Percentiles rank a stretch among this genome's conserved stretches.
Conservation (phyloP, 2,113 vertebrate genomes). For the Heteronetta atricapilla region DNA sequence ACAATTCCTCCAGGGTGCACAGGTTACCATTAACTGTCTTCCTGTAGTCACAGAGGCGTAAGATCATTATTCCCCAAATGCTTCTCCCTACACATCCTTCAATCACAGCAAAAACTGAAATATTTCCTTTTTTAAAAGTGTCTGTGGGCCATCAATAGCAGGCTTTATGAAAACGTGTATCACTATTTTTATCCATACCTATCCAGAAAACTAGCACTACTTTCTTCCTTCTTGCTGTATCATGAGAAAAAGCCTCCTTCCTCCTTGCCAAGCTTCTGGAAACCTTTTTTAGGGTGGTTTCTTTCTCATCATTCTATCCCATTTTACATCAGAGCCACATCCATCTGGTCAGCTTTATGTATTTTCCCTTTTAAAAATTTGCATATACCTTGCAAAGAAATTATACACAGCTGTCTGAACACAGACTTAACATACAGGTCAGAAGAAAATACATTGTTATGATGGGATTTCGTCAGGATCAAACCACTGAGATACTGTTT, state of each 20-base stretch:
- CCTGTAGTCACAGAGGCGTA: neutral
- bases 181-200: neutral
- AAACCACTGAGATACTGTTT: neutral
- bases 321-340: neutral
- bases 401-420: neutral
- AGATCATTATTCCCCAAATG: neutral
- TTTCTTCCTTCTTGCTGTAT: neutral
- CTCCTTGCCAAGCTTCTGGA: neutral
- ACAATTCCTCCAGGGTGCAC: too few species aligned
- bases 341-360: neutral
- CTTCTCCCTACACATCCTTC: neutral
- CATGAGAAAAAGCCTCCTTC: neutral
- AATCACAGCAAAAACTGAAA: neutral
- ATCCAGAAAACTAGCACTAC: neutral
- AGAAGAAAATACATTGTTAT: neutral
- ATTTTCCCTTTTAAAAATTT: neutral
- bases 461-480: neutral
- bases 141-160: neutral
- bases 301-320: neutral
- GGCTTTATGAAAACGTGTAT: neutral
- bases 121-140: neutral
- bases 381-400: neutral
- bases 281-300: neutral
- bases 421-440: neutral
- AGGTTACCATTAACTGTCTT: neutral